Conservation (phyloP, 2,113 vertebrate genomes). For the Cranoglanis bouderius region DNA sequence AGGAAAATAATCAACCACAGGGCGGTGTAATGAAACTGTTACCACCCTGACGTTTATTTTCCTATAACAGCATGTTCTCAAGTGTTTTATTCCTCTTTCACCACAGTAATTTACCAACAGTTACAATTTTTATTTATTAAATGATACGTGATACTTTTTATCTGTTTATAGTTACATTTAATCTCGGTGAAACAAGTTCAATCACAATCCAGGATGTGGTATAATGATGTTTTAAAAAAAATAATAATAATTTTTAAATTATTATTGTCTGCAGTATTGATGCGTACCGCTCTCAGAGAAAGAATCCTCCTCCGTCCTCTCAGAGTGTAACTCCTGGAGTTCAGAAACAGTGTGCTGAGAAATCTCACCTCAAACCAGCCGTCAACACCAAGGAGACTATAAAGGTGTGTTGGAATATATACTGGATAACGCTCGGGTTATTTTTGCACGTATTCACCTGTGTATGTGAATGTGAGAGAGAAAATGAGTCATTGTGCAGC, state of each 20-base stretch:
- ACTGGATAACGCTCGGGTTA: background rate
- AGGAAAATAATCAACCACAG: too few species aligned
- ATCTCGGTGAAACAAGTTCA: background rate
- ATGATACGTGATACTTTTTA: background rate
- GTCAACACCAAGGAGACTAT: slow-evolving; percentile 70
- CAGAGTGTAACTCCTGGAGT: slow-evolving; percentile 59
- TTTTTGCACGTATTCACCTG: too few species aligned
- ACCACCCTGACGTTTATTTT: background rate
- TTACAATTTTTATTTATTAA: background rate
- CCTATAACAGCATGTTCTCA: too few species aligned
- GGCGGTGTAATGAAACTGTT: too few species aligned
- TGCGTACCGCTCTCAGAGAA: slow-evolving; percentile 70
- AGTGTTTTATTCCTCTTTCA: background rate
- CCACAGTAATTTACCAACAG: too few species aligned
- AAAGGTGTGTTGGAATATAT: background rate
- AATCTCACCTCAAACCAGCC: slow-evolving; percentile 43
- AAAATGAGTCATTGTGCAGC: too few species aligned
- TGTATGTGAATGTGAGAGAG: background rate
- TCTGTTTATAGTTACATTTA: background rate
- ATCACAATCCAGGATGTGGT: background rate
- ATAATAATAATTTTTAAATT: too few species aligned
- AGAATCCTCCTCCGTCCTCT: slow-evolving; percentile 46
- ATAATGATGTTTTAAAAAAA: too few species aligned
- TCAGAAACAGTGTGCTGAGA: slow-evolving; percentile 53
- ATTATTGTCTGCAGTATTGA: slow-evolving; percentile 64